Percentiles rank a stretch among this genome's conserved stretches.
phyloP scores from a whole-genome alignment of 1,140 invertebrate genomes.

The Halotydeus destructor region DNA sequence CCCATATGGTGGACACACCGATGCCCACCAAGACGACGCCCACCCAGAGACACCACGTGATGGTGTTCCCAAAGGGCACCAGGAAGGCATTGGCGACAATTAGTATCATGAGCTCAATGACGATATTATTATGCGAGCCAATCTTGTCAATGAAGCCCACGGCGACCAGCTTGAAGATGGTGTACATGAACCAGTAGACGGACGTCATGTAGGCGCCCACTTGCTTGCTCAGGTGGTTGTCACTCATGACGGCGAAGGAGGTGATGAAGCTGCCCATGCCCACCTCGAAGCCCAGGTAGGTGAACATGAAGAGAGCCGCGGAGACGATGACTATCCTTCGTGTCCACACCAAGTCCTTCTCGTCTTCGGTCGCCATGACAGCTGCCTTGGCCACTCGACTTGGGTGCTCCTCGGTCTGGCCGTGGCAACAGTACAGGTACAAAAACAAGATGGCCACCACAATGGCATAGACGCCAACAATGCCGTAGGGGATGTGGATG shows the following conservation, averaged over 20 bases:
- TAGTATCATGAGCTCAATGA: not conserved
- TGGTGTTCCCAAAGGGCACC: not conserved
- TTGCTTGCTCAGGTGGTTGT: slow-evolving; percentile 22
- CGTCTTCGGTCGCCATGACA: too few species aligned
- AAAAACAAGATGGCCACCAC: not conserved
- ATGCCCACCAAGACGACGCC: not conserved
- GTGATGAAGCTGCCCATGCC: slow-evolving; percentile 28
- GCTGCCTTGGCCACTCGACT: not conserved
- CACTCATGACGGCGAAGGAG: slow-evolving; percentile 24
- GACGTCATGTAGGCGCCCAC: slow-evolving; percentile 25
- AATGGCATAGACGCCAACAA: not conserved
- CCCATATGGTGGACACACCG: not conserved
- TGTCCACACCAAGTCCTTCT: too few species aligned
- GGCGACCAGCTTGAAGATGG: slow-evolving; percentile 22
- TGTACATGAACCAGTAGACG: slow-evolving; percentile 30
- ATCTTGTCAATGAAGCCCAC: slow-evolving; percentile 25
- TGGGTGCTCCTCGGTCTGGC: not conserved
- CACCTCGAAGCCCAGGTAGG: slow-evolving; percentile 28
- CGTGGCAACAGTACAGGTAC: not conserved
- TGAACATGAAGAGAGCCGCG: too few species aligned
- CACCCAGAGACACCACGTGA: not conserved
- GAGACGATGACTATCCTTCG: too few species aligned
- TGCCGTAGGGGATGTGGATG: not conserved
- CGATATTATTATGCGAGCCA: too few species aligned
- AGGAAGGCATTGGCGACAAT: not conserved